Base-by-base conservation (phyloP, 1,140 invertebrate genomes). In the Calosoma granatense region DNA sequence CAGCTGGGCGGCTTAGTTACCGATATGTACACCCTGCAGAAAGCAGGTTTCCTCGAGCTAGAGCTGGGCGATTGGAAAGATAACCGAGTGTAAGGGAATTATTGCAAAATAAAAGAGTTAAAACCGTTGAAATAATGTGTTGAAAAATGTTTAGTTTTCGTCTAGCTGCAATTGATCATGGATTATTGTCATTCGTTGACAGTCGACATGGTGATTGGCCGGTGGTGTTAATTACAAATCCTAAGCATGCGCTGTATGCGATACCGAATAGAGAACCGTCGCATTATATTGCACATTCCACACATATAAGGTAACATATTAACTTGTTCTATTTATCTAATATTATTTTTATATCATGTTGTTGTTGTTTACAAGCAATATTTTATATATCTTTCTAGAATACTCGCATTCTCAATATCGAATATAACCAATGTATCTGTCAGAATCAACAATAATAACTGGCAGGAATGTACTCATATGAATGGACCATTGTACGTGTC, bases 61-160 rank as follows among this genome's bases (percentile, higher is more conserved):
- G 94, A 97, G 76, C 75, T 96, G 36, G 90, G 84, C 20, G 94
- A 97, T 76, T 97, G 92, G 92, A 96, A 92, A 75, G 88, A 93
- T 67, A 90, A 87, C 68, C 78, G 93, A 74, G 81, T 88, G 87
- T 90, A 79, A 78, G 77, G 72, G 59, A 47, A 36, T 22, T 26
- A 17, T 54, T n/a, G 15, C 12, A 53, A 47, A 14, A 47, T 15
- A 15, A 15, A 15, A 51, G 4, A 51, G 20, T 1, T 15, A 51
- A 51, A 14, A 14, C 19, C 17, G 4, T n/a, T 47, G 43, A 30
- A 30, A 30, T 30, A 30, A 30, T 30, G 14, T 30, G 4, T 61
- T 43, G 36, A 4, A 51, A 47, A 30, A 43, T 64, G 68, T 75
- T 54, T 66, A 90, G 86, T 67, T 93, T 82, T 74, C 81, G 92